phyloP scores from a whole-genome alignment of 1,140 invertebrate genomes.

The Nymphalis io region DNA sequence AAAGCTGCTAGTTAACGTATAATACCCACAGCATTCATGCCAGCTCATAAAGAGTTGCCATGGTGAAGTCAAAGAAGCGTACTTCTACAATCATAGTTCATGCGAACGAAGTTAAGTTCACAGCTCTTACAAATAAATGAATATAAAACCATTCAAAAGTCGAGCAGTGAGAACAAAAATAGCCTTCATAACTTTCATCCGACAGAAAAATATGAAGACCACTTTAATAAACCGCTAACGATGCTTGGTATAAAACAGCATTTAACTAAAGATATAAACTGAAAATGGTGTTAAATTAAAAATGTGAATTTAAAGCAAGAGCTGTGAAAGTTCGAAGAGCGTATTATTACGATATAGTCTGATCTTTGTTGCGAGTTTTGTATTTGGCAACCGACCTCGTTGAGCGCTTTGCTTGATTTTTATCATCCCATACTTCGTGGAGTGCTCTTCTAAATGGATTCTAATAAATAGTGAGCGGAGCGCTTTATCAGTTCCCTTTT shows the following conservation, averaged over 20 bases:
- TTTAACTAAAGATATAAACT: slow-evolving; percentile 6
- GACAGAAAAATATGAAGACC: slow-evolving; percentile 4
- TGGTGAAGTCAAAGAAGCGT: no score
- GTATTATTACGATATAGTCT: background rate
- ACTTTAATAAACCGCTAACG: slow-evolving; percentile 4
- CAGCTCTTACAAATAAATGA: background rate
- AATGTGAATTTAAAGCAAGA: background rate
- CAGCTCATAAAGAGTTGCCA: no score
- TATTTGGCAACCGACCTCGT: background rate
- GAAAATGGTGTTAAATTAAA: background rate
- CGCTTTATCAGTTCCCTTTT: no score
- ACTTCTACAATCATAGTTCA: no score
- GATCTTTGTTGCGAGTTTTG: background rate
- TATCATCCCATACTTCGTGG: background rate
- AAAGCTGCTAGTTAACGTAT: no score
- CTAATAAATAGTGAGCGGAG: background rate
- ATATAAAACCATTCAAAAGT: background rate
- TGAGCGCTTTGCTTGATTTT: background rate
- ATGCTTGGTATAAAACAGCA: background rate
- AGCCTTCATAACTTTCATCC: background rate
- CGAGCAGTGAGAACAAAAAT: background rate
- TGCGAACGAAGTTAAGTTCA: no score
- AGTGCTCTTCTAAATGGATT: background rate
- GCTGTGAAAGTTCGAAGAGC: background rate
- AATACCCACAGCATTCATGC: no score